Evolutionary conservation across 2,113 vertebrate genomes (phyloP), one percentile per base, ranked within the genome.

Genomic region (Pachycephala philippinensis): DNA sequence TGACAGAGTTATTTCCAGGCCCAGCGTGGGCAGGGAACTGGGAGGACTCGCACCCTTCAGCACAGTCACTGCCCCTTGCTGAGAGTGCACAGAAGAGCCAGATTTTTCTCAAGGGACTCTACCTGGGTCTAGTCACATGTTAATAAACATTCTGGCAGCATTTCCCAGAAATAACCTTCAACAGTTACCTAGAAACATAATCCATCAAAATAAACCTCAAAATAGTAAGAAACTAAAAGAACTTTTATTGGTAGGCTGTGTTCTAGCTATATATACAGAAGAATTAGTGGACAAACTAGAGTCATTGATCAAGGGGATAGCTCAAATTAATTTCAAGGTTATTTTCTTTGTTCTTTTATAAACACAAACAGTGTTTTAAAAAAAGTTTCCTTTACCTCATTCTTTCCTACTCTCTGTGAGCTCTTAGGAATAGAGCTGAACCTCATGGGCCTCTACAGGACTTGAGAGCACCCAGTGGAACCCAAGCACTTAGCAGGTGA

Each of bases 91-190:
- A 72, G 23, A 64, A 26, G 79, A 81, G 92, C 45, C 76, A 63
- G 26, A 44, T 50, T 57, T 39, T 50, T 66, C 89, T 14, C 28
- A 42, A 84, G 64, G 68, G 76, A 50, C 52, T 81, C 79, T 71
- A 92, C 93, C 93, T 96, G 79, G 72, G 27, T 87, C 83, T 56
- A 54, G 59, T 61, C 68, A 70, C 76, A 63, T 24, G 69, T 75
- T 92, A 92, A 81, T 82, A 89, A 95, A 74, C 80, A 81, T 75
- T 87, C 87, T 87, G 80, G 93, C 91, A 94, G 89, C 89, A 45
- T 44, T 92, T 84, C 80, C 89, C 86, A 95, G 72, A 91, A 93
- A 90, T 84, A 95, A 92, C 83, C 93, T 95, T 95, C 95, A 92
- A 5, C 79, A 66, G 84, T 94, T 97, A 92, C 91, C 87, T 59